Conservation (phyloP, 92 coral and sea anemone genomes). For the Porites divaricata region DNA sequence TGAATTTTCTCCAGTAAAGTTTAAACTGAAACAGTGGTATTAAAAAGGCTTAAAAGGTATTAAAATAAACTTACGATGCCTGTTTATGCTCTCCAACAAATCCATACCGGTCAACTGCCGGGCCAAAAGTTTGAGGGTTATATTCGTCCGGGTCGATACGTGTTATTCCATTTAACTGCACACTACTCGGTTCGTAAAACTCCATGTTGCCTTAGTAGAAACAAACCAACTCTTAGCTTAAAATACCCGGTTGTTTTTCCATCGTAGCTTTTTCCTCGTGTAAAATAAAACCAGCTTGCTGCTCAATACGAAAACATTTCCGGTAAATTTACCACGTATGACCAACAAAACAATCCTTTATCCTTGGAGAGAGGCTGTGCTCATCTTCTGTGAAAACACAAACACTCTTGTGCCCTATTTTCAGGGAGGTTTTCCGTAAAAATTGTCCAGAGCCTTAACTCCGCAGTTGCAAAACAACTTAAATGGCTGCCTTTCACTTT, state of each 20-base stretch:
- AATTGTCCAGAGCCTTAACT: background rate
- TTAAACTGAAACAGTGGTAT: too few relatives aligned
- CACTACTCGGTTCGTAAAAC: conserved; percentile 77
- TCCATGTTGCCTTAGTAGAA: conserved; percentile 60
- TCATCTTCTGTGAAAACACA: background rate
- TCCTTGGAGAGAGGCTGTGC: background rate
- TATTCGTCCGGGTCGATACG: conserved; percentile 75
- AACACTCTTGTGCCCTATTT: background rate
- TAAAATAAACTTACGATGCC: conserved; percentile 80
- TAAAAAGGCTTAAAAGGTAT: background rate
- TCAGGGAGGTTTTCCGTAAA: background rate
- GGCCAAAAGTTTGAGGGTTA: conserved; percentile 29
- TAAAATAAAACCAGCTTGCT: background rate
- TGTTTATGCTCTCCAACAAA: conserved; percentile 91
- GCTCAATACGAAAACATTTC: background rate
- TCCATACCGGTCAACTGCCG: conserved; percentile 79
- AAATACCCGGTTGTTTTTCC: background rate
- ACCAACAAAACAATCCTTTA: background rate
- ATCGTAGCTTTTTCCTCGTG: background rate
- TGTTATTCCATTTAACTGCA: conserved; percentile 76
- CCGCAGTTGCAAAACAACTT: background rate
- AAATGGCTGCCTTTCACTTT: background rate
- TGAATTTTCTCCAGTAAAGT: too few relatives aligned
- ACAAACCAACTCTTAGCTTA: background rate
- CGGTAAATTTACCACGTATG: background rate